These are phyloP conservation scores for Linnaemya tessellans DNA, from an alignment of 2,888 invertebrate genomes.

Conservation along the genomic window DNA sequence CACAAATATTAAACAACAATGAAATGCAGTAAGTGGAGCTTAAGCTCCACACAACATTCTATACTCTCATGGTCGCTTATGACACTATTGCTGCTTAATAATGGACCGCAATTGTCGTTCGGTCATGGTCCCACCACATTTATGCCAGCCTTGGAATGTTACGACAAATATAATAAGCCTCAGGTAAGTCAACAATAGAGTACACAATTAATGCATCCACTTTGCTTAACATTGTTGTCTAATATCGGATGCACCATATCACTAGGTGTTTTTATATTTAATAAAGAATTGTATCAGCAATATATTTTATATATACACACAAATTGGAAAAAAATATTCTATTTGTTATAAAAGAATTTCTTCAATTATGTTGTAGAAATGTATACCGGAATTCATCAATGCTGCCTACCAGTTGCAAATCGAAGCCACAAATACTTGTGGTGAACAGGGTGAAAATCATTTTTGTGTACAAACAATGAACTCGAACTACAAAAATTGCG, in stretches of 20 bases:
- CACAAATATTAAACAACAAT: constrained; percentile 71
- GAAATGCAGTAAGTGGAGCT: constrained; percentile 81
- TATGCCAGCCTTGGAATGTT: constrained; percentile 84
- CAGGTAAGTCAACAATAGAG: constrained; percentile 82
- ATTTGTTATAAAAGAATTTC: neutral
- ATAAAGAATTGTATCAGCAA: no score
- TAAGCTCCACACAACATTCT: constrained; percentile 75
- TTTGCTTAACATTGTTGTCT: neutral
- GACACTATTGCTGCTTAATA: constrained; percentile 73
- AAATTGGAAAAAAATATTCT: neutral
- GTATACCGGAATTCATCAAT: constrained; percentile 98
- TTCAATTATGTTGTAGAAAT: constrained; percentile 86
- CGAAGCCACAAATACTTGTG: constrained; percentile 98
- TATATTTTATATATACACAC: no score
- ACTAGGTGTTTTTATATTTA: no score
- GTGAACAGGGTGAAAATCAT: constrained; percentile 89
- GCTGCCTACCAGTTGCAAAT: constrained; percentile 95
- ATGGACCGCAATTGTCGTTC: constrained; percentile 69
- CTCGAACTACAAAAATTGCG: constrained; percentile 90
- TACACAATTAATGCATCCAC: neutral
- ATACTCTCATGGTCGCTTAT: constrained; percentile 71
- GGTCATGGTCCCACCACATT: constrained; percentile 78
- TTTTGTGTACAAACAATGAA: constrained; percentile 97
- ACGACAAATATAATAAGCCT: constrained; percentile 85
- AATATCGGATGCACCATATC: no score